Percentiles rank a stretch among this genome's conserved stretches.
Conservation (phyloP, 1,140 invertebrate species). For the Orchestia grillus region DNA sequence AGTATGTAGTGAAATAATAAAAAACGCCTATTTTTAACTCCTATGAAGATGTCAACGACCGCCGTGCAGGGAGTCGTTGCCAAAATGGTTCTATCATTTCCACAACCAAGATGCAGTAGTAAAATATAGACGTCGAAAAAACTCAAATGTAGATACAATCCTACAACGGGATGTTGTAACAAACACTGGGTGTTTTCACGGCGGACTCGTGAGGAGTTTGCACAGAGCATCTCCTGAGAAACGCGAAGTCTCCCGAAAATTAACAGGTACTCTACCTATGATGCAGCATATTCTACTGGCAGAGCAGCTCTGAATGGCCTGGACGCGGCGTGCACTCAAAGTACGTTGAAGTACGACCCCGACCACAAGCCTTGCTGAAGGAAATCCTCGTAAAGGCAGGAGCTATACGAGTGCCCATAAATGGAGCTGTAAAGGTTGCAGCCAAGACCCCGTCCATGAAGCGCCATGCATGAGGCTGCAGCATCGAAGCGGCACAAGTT, state of each 20-base stretch:
- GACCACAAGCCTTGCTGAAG: too few relatives aligned
- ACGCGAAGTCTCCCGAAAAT: background rate
- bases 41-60: too few relatives aligned
- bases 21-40: too few relatives aligned
- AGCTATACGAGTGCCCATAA: background rate
- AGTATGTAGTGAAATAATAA: too few relatives aligned
- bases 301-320: background rate
- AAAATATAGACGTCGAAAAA: too few relatives aligned
- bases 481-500: background rate
- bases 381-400: background rate
- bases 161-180: background rate
- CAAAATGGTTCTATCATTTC: too few relatives aligned
- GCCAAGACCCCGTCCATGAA: background rate
- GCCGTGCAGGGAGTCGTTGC: too few relatives aligned
- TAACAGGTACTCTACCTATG: background rate
- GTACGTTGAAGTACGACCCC: background rate
- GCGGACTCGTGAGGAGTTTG: background rate
- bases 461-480: background rate
- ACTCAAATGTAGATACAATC: background rate
- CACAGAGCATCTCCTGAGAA: background rate
- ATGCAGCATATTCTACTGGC: background rate
- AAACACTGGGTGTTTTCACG: too few relatives aligned
- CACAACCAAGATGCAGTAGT: too few relatives aligned
- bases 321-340: background rate
- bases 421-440: background rate